Percentiles rank a stretch among this genome's conserved stretches.
Conservation (phyloP, 2,888 invertebrate genomes). For the Dinocampus coccinellae region DNA sequence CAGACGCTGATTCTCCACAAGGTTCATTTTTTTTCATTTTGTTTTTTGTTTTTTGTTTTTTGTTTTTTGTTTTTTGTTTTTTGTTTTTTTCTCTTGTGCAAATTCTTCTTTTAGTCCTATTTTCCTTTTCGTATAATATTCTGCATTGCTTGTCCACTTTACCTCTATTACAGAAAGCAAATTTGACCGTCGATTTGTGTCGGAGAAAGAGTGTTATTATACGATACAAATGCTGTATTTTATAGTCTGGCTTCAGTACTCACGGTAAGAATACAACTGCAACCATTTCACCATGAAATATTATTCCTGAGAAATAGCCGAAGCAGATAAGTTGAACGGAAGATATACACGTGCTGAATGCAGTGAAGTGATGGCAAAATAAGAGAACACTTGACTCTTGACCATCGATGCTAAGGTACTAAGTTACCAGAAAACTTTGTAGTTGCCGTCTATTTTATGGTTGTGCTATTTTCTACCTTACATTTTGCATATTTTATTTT, state of each 20-base stretch:
- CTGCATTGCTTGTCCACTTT: constrained; percentile 15
- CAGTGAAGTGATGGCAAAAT: constrained; percentile 11
- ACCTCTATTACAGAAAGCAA: constrained; percentile 47
- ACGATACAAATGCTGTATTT: constrained; percentile 64
- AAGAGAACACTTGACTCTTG: constrained; percentile 19
- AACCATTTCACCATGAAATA: constrained; percentile 48
- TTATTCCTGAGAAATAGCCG: constrained; percentile 35
- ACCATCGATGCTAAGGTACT: constrained; percentile 16
- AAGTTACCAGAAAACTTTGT: constrained; percentile 27
- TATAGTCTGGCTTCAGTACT: constrained; percentile 30
- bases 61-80: background rate
- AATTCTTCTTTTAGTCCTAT: too few species aligned
- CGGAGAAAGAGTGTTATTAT: constrained; percentile 56
- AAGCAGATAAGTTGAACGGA: constrained; percentile 22
- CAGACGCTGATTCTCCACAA: constrained; percentile 48
- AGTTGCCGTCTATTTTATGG: constrained; percentile 33
- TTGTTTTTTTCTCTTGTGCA: background rate
- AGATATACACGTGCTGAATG: background rate
- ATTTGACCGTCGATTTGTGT: constrained; percentile 40
- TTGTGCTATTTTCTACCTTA: constrained; percentile 30
- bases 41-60: constrained; percentile 31
- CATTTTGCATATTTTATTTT: constrained; percentile 26
- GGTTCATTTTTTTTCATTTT: constrained; percentile 33
- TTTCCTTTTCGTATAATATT: constrained; percentile 17
- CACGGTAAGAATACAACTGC: constrained; percentile 29